Base-by-base conservation (phyloP, 2,888 invertebrate genomes). In the Gryllus longicercus region DNA sequence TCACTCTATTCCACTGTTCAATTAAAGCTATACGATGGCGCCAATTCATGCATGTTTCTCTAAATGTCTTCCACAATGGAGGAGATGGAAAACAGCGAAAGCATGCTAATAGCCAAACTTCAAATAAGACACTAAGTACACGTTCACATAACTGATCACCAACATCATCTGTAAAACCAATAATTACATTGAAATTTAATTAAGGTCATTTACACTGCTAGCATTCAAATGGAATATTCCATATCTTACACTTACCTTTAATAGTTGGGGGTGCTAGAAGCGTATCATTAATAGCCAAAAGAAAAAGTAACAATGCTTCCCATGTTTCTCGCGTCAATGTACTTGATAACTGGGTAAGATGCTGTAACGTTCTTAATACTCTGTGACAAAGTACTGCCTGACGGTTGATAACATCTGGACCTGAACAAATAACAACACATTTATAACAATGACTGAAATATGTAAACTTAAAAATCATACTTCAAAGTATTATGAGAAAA, bases 1-100 rank as follows among this genome's bases (percentile, higher is more conserved):
- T 97, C 51, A 97, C 95, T 82, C 96, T 92, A 88, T 96, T 95
- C 98, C 98, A 98, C 86, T 98, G 98, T 86, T 96, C 95, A 50
- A 98, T 92, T 11, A 99, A 90, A 63, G 97, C 96, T 82, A 96
- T 92, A 82, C 98, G 93, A 89, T 99, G 98, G 16, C 98, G 91
- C 98, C 98, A 98, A 85, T 94, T 93, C 85, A 94, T 91, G 87
- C 97, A 97, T 85, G 96, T 95, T 88, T 97, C 96, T 84, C 96
- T 91, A 82, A 98, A 89, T 0, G 98, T 98, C 86, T 97, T 96
- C 98, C 98, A 98, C 83, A 98, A 89, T 1, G 97, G 95, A 11
- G 98, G 98, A 5, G 97, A 94, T 1, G 98, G 98, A 88, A 98
- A 98, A 86, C 95, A 96, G 83, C 91, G 90, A 79, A 91, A 89